Base-by-base conservation (phyloP, 2,113 vertebrate genomes). In the Callipepla squamata region DNA sequence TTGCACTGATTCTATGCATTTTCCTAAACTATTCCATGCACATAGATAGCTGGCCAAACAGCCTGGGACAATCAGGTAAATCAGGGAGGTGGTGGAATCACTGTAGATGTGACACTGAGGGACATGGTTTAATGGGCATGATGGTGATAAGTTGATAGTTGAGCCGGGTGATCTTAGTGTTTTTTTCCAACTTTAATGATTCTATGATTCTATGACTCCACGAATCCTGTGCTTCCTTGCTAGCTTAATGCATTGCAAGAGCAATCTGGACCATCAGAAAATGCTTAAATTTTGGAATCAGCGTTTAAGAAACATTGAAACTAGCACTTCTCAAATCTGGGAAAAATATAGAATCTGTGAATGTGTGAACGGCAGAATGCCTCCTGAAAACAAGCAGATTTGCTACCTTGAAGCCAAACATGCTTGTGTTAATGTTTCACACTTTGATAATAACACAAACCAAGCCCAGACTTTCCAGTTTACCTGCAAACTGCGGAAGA, bases 1-100 rank as follows among this genome's bases (percentile, higher is more conserved):
- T 62, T 79, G 18, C 13, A 15, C 15, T 63, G 40, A 22, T 47
- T 11, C 66, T 30, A 32, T 6, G 23, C 17, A 16, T 82, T 72
- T 73, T 51, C n/a, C 48, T 62, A 75, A 48, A 36, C 20, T 34
- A 13, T 21, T 6, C 1, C 1, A 0, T 25, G 20, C 4, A 5
- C 20, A 28, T 26, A 23, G 40, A 23, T 16, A 34, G 2, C 0
- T 3, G 21, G 38, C 9, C 26, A 22, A 72, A 51, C 4, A 76
- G 8, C 20, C 57, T 80, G 28, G 42, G 13, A 16, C 1, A 4
- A 17, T 9, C 8, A 17, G 0, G 5, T 25, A 22, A 73, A 57
- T 59, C 44, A 26, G 13, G 23, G 50, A 51, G 23, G 50, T 26
- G 23, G 7, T 51, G 7, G 23, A 51, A 51, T 51, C 50, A 25